Evolutionary conservation across 2,888 invertebrate species (phyloP), one percentile per base, ranked within the genome.

Genomic region (Philonicus albiceps): DNA sequence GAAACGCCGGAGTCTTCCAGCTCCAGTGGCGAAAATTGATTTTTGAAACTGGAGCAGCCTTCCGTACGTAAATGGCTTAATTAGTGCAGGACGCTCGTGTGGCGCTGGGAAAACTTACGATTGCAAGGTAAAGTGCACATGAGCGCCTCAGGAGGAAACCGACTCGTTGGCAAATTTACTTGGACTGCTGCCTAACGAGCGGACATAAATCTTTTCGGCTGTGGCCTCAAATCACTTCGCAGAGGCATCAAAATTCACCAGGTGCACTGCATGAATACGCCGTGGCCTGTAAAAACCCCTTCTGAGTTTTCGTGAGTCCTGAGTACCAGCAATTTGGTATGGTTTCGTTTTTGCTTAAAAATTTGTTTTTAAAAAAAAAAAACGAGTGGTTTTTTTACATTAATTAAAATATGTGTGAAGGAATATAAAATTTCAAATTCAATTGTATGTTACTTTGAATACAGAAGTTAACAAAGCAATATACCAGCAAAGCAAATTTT

Each of bases 11-110:
- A 76, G 31, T 49, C 22, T 13, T 43, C n/a, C 13, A 22, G 37
- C 27, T 8, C 78, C 16, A 27, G 16, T 7, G 30, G 30, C 53
- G 27, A 78, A 16, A 27, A 78, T 27, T 37, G 43, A 49, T 78
- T 76, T 76, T 76, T 76, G 40, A 49, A 43, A 78, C 22, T 78
- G 49, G 78, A 78, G n/a, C 78, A 78, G 49, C 27, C 49, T 64
- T 16, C 49, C 6, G 49, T 49, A 49, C 19, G n/a, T 49, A 78
- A 43, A 78, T 78, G 22, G 43, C 43, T 78, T 78, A 78, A 78
- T 78, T 78, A 78, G 19, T 19, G 11, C 64, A 27, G 64, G 22
- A 64, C 27, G 27, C 7, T 19, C 27, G 7, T 27, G 64, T 13
- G 22, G 7, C 64, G 27, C 22, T 19, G 22, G 22, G 64, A 27